Evolutionary conservation across 2,797 vertebrate species (phyloP).

Genomic region (Sternotherus odoratus): DNA sequence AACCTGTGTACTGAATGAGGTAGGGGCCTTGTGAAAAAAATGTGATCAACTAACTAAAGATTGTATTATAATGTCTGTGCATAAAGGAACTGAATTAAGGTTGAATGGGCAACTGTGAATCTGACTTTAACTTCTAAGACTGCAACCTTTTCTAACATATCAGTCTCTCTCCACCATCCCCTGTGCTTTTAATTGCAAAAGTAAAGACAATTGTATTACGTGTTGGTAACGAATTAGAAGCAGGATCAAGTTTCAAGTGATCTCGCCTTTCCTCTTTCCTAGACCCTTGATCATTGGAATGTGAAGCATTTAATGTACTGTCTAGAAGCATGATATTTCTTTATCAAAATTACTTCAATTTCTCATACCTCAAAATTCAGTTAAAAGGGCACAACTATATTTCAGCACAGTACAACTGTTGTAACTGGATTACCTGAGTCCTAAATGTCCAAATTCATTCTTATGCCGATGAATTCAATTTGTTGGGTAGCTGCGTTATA

Average conservation of each 20-base stretch:
- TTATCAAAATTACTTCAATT: neutral
- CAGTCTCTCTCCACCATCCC: neutral
- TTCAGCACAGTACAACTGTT: neutral
- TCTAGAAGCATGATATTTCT: neutral
- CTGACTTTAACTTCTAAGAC: neutral
- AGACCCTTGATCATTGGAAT: neutral
- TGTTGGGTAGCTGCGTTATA: rapidly evolving
- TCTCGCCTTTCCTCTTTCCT: neutral
- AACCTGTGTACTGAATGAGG: neutral
- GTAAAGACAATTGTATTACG: neutral
- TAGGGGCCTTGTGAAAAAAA: neutral
- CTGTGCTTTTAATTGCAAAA: neutral
- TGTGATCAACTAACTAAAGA: rapidly evolving
- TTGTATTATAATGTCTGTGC: neutral
- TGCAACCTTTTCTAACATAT: rapidly evolving
- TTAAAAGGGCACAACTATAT: neutral
- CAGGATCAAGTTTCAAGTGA: neutral
- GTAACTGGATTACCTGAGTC: neutral
- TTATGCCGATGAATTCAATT: neutral
- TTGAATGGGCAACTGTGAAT: neutral
- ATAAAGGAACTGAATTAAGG: neutral
- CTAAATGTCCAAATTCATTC: neutral
- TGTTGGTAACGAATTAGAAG: neutral
- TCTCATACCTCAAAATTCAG: neutral
- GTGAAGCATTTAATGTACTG: rapidly evolving